phyloP scores from a whole-genome alignment of 2,113 vertebrate species.

The Sakesphorus luctuosus region DNA sequence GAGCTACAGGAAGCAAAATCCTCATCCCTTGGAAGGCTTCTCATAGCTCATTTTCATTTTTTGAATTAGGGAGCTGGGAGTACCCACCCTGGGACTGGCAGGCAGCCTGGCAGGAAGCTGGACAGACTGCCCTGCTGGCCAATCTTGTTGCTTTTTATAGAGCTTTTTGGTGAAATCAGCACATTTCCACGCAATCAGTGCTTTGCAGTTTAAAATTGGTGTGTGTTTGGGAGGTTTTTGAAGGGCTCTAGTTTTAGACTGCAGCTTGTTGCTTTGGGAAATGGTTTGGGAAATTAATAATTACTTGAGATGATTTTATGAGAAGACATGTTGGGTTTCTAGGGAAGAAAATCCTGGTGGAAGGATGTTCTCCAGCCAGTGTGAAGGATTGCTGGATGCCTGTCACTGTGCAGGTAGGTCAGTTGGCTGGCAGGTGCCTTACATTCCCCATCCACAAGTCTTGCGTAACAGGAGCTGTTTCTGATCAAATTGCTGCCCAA shows the following conservation, averaged over 20 bases:
- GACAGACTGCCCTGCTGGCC: conserved; percentile 50
- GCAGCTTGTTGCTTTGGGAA: neutral
- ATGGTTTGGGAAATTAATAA: neutral
- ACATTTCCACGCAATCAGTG: neutral
- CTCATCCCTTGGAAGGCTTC: neutral
- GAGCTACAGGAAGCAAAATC: neutral
- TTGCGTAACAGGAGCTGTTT: neutral
- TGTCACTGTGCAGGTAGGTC: neutral
- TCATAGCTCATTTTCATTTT: neutral
- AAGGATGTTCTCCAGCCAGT: neutral
- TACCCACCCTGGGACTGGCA: conserved; percentile 60
- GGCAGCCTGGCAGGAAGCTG: conserved; percentile 67
- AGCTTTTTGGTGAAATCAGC: conserved; percentile 25
- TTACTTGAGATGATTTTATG: neutral
- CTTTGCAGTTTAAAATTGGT: neutral
- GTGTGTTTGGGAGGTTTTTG: neutral
- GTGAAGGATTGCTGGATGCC: neutral
- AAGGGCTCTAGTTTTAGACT: neutral
- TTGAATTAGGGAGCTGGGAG: neutral
- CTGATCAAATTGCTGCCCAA: neutral
- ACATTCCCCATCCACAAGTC: neutral
- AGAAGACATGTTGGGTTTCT: neutral
- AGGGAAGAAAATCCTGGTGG: neutral
- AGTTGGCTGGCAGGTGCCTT: neutral
- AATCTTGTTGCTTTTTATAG: conserved; percentile 57